A percentile compares a stretch with the other conserved stretches of the same genome.
Conservation (phyloP, 2,113 vertebrate species). For the Passer montanus region DNA sequence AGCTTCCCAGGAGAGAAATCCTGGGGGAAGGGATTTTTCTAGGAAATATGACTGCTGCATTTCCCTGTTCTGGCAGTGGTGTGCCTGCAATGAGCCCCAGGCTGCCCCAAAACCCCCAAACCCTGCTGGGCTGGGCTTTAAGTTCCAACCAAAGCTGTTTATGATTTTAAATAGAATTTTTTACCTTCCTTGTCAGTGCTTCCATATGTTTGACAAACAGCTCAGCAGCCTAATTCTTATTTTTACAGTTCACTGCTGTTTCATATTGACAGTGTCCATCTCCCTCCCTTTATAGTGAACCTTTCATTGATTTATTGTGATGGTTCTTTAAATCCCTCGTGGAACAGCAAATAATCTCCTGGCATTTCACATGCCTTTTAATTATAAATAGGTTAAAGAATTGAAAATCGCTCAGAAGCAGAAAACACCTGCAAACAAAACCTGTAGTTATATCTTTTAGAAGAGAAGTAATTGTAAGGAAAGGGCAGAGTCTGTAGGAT, state of each 20-base stretch:
- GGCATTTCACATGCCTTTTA: background rate
- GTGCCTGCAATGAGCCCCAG: fast-evolving
- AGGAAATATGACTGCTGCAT: background rate
- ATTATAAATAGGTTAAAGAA: background rate
- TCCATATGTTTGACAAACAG: background rate
- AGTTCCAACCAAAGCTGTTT: background rate
- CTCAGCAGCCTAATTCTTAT: background rate
- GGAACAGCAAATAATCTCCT: background rate
- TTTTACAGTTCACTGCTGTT: background rate
- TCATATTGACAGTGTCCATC: background rate
- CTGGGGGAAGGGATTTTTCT: too few relatives aligned
- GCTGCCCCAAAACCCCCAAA: background rate
- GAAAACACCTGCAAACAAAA: background rate
- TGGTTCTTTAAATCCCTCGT: background rate
- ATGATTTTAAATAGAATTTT: background rate
- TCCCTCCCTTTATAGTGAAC: background rate
- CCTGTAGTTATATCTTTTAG: background rate
- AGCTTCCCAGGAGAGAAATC: too few relatives aligned
- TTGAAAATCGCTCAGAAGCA: background rate
- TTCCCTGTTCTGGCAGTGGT: background rate
- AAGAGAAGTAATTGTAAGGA: background rate
- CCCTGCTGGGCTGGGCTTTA: background rate
- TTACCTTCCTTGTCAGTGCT: background rate
- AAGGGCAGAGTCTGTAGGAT: background rate
- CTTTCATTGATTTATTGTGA: background rate